These are phyloP conservation scores for Luidia sarsii DNA, from an alignment of 53 echinoderm and acorn worm genomes.

Conservation along the genomic window DNA sequence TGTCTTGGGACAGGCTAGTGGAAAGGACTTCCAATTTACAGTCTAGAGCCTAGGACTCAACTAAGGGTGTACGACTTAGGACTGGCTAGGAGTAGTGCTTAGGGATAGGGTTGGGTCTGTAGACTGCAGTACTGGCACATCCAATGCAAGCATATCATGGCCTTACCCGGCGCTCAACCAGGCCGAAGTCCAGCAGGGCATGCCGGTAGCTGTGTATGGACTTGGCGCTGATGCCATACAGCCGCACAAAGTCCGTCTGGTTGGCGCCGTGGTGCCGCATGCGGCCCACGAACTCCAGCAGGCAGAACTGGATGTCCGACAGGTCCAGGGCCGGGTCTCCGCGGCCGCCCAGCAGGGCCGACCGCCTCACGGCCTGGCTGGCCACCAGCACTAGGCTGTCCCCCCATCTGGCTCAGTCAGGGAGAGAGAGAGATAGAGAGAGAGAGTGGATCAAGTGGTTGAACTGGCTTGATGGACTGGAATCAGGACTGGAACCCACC, in stretches of 20 bases:
- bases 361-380: slow-evolving; percentile 52
- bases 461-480: too few species aligned
- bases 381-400: slow-evolving; percentile 70
- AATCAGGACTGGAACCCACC: too few species aligned
- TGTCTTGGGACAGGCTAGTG: too few species aligned
- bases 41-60: too few species aligned
- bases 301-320: slow-evolving; percentile 19
- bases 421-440: background rate
- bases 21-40: too few species aligned
- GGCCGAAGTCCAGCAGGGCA: background rate
- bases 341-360: slow-evolving; percentile 29
- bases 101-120: background rate
- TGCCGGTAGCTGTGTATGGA: slow-evolving; percentile 57
- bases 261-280: slow-evolving; percentile 29
- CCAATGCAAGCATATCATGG: background rate
- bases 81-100: too few species aligned
- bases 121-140: background rate
- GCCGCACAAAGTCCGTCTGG: slow-evolving; percentile 33
- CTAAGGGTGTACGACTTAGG: too few species aligned
- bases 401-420: slow-evolving; percentile 80
- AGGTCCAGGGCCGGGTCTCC: slow-evolving; percentile 58
- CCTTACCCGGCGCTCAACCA: slow-evolving; percentile 55
- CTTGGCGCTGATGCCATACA: slow-evolving; percentile 15
- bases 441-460: background rate
- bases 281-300: slow-evolving; percentile 58